These are phyloP conservation scores for Garra rufa DNA, from an alignment of 2,113 vertebrate species.

Conservation along the genomic window DNA sequence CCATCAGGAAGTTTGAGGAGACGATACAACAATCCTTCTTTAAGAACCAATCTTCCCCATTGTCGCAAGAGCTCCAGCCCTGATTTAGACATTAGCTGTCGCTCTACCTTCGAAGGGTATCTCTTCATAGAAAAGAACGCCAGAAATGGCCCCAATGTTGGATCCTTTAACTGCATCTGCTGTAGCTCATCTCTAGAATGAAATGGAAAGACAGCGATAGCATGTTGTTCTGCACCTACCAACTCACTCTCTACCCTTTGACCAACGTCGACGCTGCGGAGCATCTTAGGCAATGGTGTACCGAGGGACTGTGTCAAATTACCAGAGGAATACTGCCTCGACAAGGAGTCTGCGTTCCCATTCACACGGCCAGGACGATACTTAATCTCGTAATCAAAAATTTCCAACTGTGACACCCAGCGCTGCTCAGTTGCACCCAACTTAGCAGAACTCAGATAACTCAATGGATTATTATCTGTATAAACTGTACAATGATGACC, in stretches of 20 bases:
- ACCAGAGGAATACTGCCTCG: constrained; percentile 11
- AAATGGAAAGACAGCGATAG: neutral
- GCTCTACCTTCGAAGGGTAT: neutral
- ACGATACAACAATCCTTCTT: neutral
- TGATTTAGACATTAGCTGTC: neutral
- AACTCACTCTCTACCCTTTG: neutral
- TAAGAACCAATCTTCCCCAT: neutral
- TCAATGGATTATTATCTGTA: neutral
- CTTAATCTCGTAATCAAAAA: constrained; percentile 31
- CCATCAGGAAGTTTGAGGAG: constrained; percentile 6
- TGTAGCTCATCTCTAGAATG: neutral
- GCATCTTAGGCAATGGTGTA: neutral
- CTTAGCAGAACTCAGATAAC: constrained; percentile 15
- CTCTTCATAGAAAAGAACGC: neutral
- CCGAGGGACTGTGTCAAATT: neutral
- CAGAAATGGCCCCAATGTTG: neutral
- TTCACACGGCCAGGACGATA: constrained; percentile 39
- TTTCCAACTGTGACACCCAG: neutral
- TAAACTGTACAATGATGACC: constrained; percentile 35
- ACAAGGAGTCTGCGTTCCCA: constrained; percentile 24
- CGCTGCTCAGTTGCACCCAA: constrained; percentile 34
- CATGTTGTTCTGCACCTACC: neutral
- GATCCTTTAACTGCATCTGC: neutral
- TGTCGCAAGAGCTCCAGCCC: neutral
- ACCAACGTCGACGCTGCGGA: neutral